Percentiles rank a stretch among this genome's conserved stretches.
These are phyloP conservation scores for Synodontis membranacea DNA, from an alignment of 2,113 vertebrate genomes.

Conservation along the genomic window DNA sequence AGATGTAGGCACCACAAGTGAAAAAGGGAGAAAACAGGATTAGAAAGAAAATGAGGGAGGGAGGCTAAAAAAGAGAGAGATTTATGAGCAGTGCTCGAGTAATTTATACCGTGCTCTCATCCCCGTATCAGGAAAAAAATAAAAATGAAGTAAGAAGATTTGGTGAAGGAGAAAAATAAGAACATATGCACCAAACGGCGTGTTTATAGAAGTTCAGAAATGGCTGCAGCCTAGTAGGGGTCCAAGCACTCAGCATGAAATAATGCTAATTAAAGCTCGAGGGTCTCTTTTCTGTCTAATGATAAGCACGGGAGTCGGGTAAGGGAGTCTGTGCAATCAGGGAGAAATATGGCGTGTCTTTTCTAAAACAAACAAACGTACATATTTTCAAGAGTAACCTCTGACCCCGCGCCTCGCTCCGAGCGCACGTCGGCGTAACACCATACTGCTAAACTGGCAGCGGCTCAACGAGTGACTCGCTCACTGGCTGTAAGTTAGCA, in stretches of 20 bases:
- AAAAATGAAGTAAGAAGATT: conserved; percentile 42
- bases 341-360: conserved; percentile 23
- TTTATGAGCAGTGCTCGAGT: conserved; percentile 60
- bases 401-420: background rate
- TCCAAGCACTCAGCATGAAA: conserved; percentile 76
- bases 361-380: conserved; percentile 9
- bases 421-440: background rate
- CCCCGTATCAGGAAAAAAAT: conserved; percentile 56
- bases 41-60: conserved; percentile 9
- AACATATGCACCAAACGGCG: conserved; percentile 64
- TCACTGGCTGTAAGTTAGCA: background rate
- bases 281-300: conserved; percentile 83
- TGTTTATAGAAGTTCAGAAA: conserved; percentile 69
- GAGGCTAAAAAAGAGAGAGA: conserved; percentile 30
- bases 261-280: conserved; percentile 91
- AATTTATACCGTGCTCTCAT: conserved; percentile 67
- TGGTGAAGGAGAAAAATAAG: conserved; percentile 59
- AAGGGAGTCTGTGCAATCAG: conserved; percentile 55
- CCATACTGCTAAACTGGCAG: background rate
- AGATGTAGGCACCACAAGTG: conserved; percentile 24
- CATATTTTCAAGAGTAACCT: conserved; percentile 17
- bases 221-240: conserved; percentile 62
- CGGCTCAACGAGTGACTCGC: background rate
- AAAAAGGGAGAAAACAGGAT: conserved; percentile 6
- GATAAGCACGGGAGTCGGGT: conserved; percentile 74